phyloP scores from a whole-genome alignment of 1,140 invertebrate genomes.

The Phortica variegata region DNA sequence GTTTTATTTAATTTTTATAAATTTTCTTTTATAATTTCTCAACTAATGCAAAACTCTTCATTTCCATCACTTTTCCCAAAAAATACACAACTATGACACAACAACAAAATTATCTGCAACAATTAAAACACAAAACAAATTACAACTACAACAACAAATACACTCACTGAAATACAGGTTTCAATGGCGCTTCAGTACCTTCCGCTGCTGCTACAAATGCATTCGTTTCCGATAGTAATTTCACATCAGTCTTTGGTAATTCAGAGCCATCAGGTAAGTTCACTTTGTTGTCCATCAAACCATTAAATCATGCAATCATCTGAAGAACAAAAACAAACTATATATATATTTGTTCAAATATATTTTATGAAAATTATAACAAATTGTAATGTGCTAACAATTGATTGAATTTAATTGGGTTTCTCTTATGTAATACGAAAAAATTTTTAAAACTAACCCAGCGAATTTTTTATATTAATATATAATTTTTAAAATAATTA shows the following conservation, averaged over 20 bases:
- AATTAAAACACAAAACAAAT: slow-evolving; percentile 9
- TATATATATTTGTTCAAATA: too few species aligned
- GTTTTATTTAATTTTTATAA: slow-evolving; percentile 9
- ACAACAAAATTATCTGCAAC: slow-evolving; percentile 20
- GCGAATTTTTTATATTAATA: background rate
- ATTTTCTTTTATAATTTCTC: slow-evolving; percentile 43
- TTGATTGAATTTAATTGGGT: too few species aligned
- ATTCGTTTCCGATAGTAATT: slow-evolving; percentile 83
- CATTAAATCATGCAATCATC: too few species aligned
- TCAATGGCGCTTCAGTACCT: slow-evolving; percentile 60
- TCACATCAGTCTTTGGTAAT: slow-evolving; percentile 81
- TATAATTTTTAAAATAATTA: too few species aligned
- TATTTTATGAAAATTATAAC: too few species aligned
- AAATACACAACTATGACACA: slow-evolving; percentile 14
- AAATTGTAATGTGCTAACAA: too few species aligned
- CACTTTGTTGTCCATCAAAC: slow-evolving; percentile 1
- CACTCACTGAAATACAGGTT: slow-evolving; percentile 51
- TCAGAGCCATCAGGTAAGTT: slow-evolving; percentile 71
- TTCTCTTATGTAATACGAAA: too few species aligned
- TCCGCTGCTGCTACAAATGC: slow-evolving; percentile 68
- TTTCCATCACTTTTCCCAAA: slow-evolving; percentile 40
- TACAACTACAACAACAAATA: too few species aligned
- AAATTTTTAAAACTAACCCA: background rate
- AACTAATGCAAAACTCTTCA: slow-evolving; percentile 51
- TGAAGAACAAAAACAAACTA: too few species aligned